Percentiles rank a stretch among this genome's conserved stretches.
Conservation (phyloP, 2,113 vertebrate genomes). For the Progne subis region DNA sequence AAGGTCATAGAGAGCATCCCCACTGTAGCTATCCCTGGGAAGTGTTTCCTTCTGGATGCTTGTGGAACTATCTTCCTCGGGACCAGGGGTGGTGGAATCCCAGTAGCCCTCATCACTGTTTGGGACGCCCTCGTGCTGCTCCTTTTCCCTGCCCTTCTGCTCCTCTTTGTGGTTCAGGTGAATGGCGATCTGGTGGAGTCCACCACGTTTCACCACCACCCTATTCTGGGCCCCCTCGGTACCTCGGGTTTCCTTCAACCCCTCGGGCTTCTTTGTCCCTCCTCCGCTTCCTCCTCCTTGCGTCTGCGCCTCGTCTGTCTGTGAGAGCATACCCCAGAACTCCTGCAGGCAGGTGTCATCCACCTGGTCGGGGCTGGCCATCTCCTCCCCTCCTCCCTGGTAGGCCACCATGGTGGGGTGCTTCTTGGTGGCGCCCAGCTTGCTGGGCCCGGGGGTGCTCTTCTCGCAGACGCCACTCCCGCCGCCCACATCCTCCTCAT, state of each 20-base stretch:
- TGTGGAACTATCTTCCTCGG: slow-evolving; percentile 75
- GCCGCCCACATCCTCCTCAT: slow-evolving; percentile 86
- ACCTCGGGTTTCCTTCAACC: slow-evolving; percentile 76
- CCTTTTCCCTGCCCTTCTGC: slow-evolving; percentile 77
- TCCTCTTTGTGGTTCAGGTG: slow-evolving; percentile 79
- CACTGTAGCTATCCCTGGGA: slow-evolving; percentile 79
- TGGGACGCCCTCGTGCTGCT: slow-evolving; percentile 80
- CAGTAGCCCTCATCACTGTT: slow-evolving; percentile 93
- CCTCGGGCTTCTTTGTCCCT: slow-evolving; percentile 63
- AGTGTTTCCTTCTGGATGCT: slow-evolving; percentile 77
- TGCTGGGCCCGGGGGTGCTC: slow-evolving; percentile 61
- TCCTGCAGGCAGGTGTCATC: slow-evolving; percentile 92
- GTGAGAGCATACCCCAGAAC: slow-evolving; percentile 95
- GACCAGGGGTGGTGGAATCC: slow-evolving; percentile 90
- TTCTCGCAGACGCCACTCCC: slow-evolving; percentile 72
- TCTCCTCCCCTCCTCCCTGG: slow-evolving; percentile 97
- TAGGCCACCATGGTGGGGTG: slow-evolving; percentile 87
- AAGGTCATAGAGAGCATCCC: slow-evolving; percentile 84
- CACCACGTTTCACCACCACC: slow-evolving; percentile 65
- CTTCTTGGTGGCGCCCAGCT: slow-evolving; percentile 76
- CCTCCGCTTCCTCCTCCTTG: slow-evolving; percentile 54
- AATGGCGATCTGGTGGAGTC: slow-evolving; percentile 66
- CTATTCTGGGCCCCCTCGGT: slow-evolving; percentile 70
- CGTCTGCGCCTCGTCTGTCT: slow-evolving; percentile 69
- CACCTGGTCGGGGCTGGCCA: slow-evolving; percentile 95